These are phyloP conservation scores for fruit fly (Drosophila melanogaster) DNA, from an alignment of 1,140 invertebrate species.

Conservation along the genomic window DNA sequence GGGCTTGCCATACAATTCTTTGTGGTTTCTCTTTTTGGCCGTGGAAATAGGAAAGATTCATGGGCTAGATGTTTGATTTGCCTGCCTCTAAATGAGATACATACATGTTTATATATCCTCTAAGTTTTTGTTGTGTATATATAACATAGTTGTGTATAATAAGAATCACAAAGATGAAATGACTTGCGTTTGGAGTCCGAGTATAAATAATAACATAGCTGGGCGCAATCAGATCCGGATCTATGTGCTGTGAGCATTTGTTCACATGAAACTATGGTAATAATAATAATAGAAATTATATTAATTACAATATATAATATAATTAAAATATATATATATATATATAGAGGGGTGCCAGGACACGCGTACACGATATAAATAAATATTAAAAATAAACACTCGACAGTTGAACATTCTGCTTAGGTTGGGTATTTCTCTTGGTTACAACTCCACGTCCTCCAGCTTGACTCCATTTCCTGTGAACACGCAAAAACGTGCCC, in stretches of 20 bases:
- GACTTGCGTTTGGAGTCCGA: conserved; percentile 62
- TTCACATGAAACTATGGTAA: conserved; percentile 42
- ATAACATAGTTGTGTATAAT: conserved; percentile 36
- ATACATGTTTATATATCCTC: conserved; percentile 35
- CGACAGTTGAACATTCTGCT: conserved; percentile 63
- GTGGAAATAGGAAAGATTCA: conserved; percentile 22
- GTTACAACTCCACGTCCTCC: background rate
- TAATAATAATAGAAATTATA: conserved; percentile 39
- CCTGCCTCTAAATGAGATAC: conserved; percentile 30
- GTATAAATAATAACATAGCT: conserved; percentile 37
- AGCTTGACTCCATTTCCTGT: background rate
- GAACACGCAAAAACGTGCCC: background rate
- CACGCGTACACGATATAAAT: conserved; percentile 49
- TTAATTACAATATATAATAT: conserved; percentile 57
- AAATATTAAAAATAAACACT: conserved; percentile 58
- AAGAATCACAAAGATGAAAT: conserved; percentile 74
- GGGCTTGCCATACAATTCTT: conserved; percentile 19
- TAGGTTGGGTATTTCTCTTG: conserved; percentile 22
- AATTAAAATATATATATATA: no score
- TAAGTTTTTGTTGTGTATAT: conserved; percentile 23
- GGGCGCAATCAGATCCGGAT: conserved; percentile 26
- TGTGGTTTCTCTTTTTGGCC: conserved; percentile 16
- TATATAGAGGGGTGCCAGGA: conserved; percentile 16
- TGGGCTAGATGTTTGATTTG: conserved; percentile 15
- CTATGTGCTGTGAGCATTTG: conserved; percentile 27